Base-by-base conservation (phyloP, 2,113 vertebrate species). In the Edolisoma coerulescens region DNA sequence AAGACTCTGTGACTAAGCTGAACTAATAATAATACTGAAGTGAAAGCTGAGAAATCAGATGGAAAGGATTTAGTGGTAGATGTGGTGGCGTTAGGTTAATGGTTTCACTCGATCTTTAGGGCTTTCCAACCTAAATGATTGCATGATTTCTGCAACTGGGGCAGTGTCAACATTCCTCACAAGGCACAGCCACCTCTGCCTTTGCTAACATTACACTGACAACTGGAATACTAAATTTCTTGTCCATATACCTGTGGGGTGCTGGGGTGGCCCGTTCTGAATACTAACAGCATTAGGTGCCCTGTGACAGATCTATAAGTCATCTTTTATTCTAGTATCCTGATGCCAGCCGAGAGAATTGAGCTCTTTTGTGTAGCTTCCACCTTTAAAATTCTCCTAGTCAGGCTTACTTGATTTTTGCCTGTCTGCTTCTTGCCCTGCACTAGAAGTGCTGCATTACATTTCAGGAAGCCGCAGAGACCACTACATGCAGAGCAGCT, bases 1-100 rank as follows among this genome's bases (percentile, higher is more conserved):
- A 92, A 96, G 23, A 49, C 52, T 70, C 56, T 71, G 39, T 95
- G 85, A 70, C 88, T 88, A 70, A 86, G 73, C n/a, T 94, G 79
- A 92, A 81, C 81, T 83, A 91, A 83, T 44, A 79, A 82, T 23
- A 83, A 53, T 35, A 19, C 12, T 49, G 52, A 45, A 78, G n/a
- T 33, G 59, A 90, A 84, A 81, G 20, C 44, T 88, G 68, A 90
- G 59, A 89, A 77, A 63, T 47, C 28, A 76, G 60, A 42, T 49
- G 27, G 39, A 80, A 83, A 33, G 18, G 16, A 53, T 61, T 69
- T 81, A 56, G 16, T 45, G 13, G 6, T 60, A 42, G n/a, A 61
- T 42, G 9, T 16, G 10, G 16, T 30, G 86, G 33, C 1, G 0
- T 69, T 71, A 59, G 5, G 7, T 67, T 76, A 70, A 37, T 19